Base-by-base conservation (phyloP, 2,888 invertebrate genomes). In the Patella pellucida region DNA sequence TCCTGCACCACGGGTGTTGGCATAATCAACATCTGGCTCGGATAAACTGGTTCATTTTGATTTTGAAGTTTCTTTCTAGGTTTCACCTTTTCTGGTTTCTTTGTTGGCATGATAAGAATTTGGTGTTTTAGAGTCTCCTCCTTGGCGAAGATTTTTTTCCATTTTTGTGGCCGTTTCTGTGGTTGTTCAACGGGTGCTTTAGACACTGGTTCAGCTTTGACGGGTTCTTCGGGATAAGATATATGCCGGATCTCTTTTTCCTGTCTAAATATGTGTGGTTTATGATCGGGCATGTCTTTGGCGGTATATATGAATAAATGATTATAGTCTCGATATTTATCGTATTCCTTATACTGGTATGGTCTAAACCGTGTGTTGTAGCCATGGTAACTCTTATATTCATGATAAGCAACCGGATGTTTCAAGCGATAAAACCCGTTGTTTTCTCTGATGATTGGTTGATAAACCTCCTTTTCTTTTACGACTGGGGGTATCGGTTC, bases 251-350 rank as follows among this genome's bases (percentile, higher is more conserved):
- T 62, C 3, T 62, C 62, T 16, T 62, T 62, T 7, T 62, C 62
- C 19, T 19, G 19, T 19, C 62, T 19, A 12, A 62, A 19, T 62
- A 62, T 62, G 23, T 62, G 62, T 23, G 62, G 62, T 62, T 62
- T 62, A 11, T 14, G 19, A 14, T 62, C 62, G 12, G 62, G 62
- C 9, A 23, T 23, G 23, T 62, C 62, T 62, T 62, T 62, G 14
- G 62, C 62, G 23, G 62, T 62, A 62, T 62, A 62, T 62, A 62
- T 23, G 23, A 12, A 62, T 23, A 62, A 62, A 62, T 62, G 62
- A 4, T 62, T 14, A 23, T 62, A 62, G 14, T 19, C 19, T 41
- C 41, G 41, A 41, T 9, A 41, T 41, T 41, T 7, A 41, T 41
- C 1, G 9, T 41, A 41, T 41, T 41, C 41, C 14, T 62, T 62